Evolutionary conservation across 2,888 invertebrate genomes (phyloP), one percentile per base, ranked within the genome.

Genomic region (Trachelus tabidus): DNA sequence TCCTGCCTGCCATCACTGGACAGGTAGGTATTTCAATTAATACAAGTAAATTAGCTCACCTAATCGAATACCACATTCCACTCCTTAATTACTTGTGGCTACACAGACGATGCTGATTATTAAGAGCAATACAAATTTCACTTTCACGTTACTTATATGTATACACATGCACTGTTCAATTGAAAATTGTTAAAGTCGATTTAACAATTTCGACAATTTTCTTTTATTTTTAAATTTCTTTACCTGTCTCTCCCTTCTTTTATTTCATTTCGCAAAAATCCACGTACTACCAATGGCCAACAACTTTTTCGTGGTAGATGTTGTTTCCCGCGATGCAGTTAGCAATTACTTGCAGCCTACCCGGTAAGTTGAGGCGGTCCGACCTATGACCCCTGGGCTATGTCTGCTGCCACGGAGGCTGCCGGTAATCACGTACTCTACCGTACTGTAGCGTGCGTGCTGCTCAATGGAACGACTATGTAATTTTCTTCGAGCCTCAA

Each of bases 351-450:
- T 83, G 87, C 86, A 83, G 85, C 85, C 85, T 85, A 84, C 84
- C 86, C 89, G 88, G 89, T 90, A 89, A 90, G 89, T 86, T 85
- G 86, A 89, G 89, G 90, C 90, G 90, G 90, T 86, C 83, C 90
- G 89, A 90, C 90, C 91, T 86, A 79, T 87, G 89, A 90, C 91
- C 91, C 84, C 77, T 82, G 83, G 85, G 84, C 86, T 84, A 81
- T 86, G 86, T 87, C 86, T 85, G 86, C 87, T 87, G 88, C 88
- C 83, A 87, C 85, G 83, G 89, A 83, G 83, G 87, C 87, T 88
- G 87, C 86, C 86, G 86, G 90, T 91, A 89, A 91, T 91, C 91
- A 89, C 87, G 90, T 89, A 88, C 85, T 88, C 87, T 87, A 89
- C 88, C 88, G 88, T 86, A 81, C 84, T 86, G 75, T 77, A 77